Evolutionary conservation across 2,888 invertebrate species (phyloP).

Genomic region (Smittia sp.): DNA sequence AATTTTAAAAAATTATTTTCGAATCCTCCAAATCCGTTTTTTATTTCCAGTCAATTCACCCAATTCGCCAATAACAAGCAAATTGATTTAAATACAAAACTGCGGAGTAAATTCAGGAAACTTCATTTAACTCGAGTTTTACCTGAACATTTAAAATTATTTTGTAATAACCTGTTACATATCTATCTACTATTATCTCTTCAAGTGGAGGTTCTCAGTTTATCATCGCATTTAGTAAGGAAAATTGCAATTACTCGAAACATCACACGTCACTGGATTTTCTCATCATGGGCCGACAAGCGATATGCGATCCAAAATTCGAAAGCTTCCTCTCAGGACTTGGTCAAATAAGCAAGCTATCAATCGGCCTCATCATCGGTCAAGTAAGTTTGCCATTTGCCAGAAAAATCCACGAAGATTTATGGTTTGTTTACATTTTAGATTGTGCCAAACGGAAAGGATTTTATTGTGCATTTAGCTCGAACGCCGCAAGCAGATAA

Average conservation of each 20-base stretch:
- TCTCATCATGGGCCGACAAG: constrained; percentile 65
- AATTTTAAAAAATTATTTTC: too few species aligned
- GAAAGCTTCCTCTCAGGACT: constrained; percentile 66
- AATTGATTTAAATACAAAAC: too few species aligned
- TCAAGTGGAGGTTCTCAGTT: not conserved
- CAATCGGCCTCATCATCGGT: constrained; percentile 73
- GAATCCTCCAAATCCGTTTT: too few species aligned
- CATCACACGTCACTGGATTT: constrained; percentile 11
- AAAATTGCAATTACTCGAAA: not conserved
- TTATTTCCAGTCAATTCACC: too few species aligned
- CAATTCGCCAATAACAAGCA: too few species aligned
- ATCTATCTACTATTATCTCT: too few species aligned
- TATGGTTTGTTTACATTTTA: constrained; percentile 43
- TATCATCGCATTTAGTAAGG: not conserved
- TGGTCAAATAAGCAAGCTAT: constrained; percentile 62
- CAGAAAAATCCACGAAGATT: not conserved
- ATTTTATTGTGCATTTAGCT: constrained; percentile 76
- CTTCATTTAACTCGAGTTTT: too few species aligned
- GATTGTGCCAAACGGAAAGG: constrained; percentile 61
- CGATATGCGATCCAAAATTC: constrained; percentile 67
- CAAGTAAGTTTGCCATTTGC: constrained; percentile 59
- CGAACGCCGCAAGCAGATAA: constrained; percentile 64
- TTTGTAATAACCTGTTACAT: too few species aligned
- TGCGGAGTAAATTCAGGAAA: too few species aligned
- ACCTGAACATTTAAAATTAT: too few species aligned